Percentiles rank a stretch among this genome's conserved stretches.
These are phyloP conservation scores for Crotalus horridus DNA, from an alignment of 2,113 vertebrate genomes.

Conservation along the genomic window DNA sequence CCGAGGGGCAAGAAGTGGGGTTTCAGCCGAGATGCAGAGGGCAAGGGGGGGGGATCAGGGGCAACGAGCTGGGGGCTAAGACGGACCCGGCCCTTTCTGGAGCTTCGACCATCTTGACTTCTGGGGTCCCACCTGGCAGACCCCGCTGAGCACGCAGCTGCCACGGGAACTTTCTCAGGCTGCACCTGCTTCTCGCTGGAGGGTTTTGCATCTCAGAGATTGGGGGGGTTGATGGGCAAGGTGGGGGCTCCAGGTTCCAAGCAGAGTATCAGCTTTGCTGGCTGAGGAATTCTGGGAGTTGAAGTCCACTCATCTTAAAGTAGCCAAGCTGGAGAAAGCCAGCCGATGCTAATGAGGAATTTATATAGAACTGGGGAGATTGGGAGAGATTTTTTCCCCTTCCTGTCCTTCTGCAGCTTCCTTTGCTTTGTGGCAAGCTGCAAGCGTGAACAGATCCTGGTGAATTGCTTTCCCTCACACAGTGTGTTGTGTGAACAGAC, in stretches of 20 bases:
- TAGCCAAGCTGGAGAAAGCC: neutral
- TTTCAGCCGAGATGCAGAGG: neutral
- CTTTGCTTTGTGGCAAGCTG: neutral
- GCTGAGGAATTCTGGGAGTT: neutral
- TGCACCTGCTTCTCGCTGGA: neutral
- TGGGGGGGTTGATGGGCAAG: neutral
- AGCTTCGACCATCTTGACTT: neutral
- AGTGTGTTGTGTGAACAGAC: neutral
- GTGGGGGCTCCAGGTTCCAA: neutral
- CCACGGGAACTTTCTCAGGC: neutral
- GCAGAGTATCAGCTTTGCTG: neutral
- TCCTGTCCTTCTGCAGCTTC: neutral
- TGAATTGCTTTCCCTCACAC: neutral
- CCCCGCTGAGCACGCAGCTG: neutral
- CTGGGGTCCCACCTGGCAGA: neutral
- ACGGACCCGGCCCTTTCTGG: neutral
- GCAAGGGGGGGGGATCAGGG: neutral
- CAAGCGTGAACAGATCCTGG: neutral
- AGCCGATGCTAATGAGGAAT: neutral
- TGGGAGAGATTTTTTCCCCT: neutral
- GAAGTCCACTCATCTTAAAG: neutral
- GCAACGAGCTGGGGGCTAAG: neutral
- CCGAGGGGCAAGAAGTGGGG: neutral
- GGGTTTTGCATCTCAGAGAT: neutral
- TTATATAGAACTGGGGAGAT: neutral